Percentiles rank a stretch among this genome's conserved stretches.
These are phyloP conservation scores for Crematogaster levior DNA, from an alignment of 2,888 invertebrate genomes.

Conservation along the genomic window DNA sequence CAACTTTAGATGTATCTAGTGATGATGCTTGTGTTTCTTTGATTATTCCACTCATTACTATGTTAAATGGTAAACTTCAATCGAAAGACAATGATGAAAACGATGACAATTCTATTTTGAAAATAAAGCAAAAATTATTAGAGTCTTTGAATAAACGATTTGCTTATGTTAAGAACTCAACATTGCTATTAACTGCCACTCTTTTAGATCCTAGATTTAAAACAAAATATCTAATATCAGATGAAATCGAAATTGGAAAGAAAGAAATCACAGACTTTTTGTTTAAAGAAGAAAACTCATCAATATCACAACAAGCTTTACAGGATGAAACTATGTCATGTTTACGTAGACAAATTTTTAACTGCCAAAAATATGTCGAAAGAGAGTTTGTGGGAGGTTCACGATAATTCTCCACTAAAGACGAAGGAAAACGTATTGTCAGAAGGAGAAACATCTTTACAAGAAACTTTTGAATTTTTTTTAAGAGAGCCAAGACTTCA, in stretches of 20 bases:
- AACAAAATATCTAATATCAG: background rate
- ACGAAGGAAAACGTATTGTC: background rate
- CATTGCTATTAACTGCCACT: background rate
- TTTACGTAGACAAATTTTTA: background rate
- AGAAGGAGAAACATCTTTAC: background rate
- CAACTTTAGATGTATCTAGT: background rate
- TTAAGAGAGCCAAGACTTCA: background rate
- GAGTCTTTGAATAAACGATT: slow-evolving; percentile 4
- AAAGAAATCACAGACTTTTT: background rate
- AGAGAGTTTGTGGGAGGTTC: background rate
- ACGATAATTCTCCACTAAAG: background rate
- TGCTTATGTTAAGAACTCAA: slow-evolving; percentile 14
- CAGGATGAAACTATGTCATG: background rate
- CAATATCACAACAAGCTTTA: background rate
- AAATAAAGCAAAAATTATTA: slow-evolving; percentile 5
- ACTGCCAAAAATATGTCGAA: background rate
- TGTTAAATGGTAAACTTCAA: slow-evolving; percentile 4
- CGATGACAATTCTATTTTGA: background rate
- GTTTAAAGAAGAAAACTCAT: background rate
- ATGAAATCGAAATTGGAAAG: background rate
- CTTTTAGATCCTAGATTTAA: slow-evolving; percentile 5
- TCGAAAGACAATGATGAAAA: background rate
- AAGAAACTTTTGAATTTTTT: background rate
- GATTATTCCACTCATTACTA: slow-evolving; percentile 1
- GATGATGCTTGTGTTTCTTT: slow-evolving; percentile 14